Conservation (phyloP, 2,113 vertebrate species). For the Cinclus cinclus region DNA sequence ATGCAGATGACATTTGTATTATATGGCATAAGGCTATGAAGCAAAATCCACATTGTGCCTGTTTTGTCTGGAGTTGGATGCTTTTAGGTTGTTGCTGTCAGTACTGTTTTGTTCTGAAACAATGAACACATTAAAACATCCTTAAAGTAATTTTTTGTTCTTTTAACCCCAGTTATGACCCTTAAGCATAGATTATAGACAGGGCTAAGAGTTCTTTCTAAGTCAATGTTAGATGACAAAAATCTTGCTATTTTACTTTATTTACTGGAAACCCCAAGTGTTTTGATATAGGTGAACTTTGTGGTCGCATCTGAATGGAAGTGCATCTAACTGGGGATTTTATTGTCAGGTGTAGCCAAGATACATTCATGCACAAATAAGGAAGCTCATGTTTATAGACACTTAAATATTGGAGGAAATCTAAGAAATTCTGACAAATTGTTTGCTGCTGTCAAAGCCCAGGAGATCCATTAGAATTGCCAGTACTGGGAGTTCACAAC, state of each 20-base stretch:
- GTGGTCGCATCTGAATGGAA: not conserved
- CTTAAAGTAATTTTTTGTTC: not conserved
- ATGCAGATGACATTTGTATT: not conserved
- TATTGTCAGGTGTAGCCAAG: not conserved
- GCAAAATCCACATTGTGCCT: not conserved
- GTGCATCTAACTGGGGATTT: not conserved
- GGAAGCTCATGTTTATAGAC: not conserved
- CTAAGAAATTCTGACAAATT: not conserved
- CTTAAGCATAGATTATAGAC: not conserved
- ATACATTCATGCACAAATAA: not conserved
- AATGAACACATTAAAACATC: not conserved
- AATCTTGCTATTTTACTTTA: not conserved
- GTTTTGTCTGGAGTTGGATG: not conserved
- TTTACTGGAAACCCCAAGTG: not conserved
- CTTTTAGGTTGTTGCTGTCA: not conserved
- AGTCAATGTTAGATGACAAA: not conserved
- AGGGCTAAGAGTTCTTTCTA: not conserved
- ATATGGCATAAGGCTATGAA: not conserved
- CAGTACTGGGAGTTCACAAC: not conserved
- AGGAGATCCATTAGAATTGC: not conserved
- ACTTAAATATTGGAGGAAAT: not conserved
- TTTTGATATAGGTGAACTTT: not conserved
- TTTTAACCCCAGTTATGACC: not conserved
- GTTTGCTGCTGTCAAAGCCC: not conserved
- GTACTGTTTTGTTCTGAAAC: not conserved